Base-by-base conservation (phyloP, 2,888 invertebrate species). In the Notodonta ziczac region DNA sequence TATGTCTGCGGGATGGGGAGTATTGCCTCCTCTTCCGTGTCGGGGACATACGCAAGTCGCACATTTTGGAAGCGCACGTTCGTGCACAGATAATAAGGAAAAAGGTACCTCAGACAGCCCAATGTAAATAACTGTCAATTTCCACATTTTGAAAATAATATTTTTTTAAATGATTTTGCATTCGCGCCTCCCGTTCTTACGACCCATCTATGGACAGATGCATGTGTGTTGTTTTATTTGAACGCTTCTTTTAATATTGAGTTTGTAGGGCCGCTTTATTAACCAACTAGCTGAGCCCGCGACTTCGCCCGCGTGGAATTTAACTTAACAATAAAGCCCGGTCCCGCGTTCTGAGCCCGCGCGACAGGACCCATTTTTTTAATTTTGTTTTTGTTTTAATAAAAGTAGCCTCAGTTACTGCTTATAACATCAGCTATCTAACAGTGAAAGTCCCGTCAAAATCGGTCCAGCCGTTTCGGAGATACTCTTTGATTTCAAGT, bases 1-100 rank as follows among this genome's bases (percentile, higher is more conserved):
- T 99, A 76, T 98, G 98, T 86, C 97, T 98, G 85, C 95, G 99
- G 74, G 98, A 99, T 87, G 98, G 98, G 5, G 96, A 97, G 80
- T 96, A 97, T 72, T 98, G 97, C 85, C 95, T 99, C 69, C 97
- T 99, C 95, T 98, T 99, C 91, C 95, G 99, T 53, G 98, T 99
- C 52, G 99, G 98, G 58, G 99, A 99, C 89, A 98, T 99, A 96
- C 95, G 99, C 76, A 97, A 97, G 91, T 98, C 98, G 68, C 99
- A 99, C 93, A 98, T 99, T 80, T 97, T 99, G 77, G 99, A 99
- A 91, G 99, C 99, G 63, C 98, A 99, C 89, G 97, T 99, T 52
- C 95, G 98, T 73, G 98, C 98, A 32, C 98, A 99, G 89, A 95
- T 99, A 86, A 99, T 99, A 84, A 96, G 97, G 84, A 97, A 97